Evolutionary conservation across 30 jellyfish, hydroid and myxozoan genomes (phyloP), one percentile per base, ranked within the genome.

Genomic region (Turritopsis rubra): DNA sequence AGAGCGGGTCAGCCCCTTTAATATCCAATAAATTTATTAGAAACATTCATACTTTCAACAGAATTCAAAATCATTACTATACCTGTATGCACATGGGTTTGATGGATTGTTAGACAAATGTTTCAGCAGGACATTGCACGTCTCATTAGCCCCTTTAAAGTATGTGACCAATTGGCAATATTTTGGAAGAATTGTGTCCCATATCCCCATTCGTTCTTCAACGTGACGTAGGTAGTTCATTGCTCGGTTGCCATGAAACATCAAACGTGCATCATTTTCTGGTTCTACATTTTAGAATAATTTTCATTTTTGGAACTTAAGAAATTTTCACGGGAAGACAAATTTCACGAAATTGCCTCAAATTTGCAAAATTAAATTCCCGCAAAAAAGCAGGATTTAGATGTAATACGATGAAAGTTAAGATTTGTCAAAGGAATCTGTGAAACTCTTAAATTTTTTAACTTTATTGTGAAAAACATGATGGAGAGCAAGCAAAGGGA

Each of bases 161-260:
- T 68, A 27, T 9, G 28, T 27, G 8, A 68, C 30, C 28, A 77
- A 30, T 18, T 77, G 71, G 30, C 52, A 29, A 29, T 77, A 77
- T 21, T 77, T 77, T 17, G 85, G 75, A 30, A 77, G 23, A 19
- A 77, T 29, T 18, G 28, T n/a, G 29, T 77, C 85, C 85, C 85
- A 77, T 30, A 30, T 28, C 21, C 85, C 85, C 28, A 77, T n/a
- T 13, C 85, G 85, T 7, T 77, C 85, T 29, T 77, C 85, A 30
- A 77, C 85, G n/a, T 29, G 71, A 77, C 73, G 71, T 29, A 77
- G 72, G 25, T 77, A 60, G 29, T n/a, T 19, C 85, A 77, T 18
- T 77, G 85, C 85, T 77, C 85, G 66, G 24, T 77, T 60, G 28
- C 85, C 29, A 60, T 77, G 85, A 77, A 77, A 77, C 28, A 17